These are phyloP conservation scores for Actinostola sp. DNA, from an alignment of 92 coral and sea anemone species.

Conservation along the genomic window DNA sequence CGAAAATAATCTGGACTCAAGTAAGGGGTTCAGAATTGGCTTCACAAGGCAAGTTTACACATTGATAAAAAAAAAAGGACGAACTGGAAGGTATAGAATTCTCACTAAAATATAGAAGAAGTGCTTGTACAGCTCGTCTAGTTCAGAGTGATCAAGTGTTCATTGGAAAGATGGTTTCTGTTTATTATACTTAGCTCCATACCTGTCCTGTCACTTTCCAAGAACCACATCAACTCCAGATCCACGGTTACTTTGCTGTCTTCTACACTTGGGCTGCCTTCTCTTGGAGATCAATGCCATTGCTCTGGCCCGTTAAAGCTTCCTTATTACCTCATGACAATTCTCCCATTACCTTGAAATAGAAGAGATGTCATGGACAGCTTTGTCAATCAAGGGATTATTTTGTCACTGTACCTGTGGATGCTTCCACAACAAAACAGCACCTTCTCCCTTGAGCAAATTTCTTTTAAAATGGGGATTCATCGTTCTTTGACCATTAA, in stretches of 20 bases:
- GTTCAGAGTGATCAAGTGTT: too few relatives aligned
- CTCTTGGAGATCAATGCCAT: constrained; percentile 27
- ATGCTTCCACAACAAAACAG: constrained; percentile 90
- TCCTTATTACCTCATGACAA: constrained; percentile 76
- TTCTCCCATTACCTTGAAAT: constrained; percentile 82
- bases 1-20: constrained; percentile 59
- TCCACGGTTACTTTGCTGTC: constrained; percentile 79
- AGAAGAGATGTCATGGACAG: neutral
- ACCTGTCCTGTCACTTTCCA: constrained; percentile 96
- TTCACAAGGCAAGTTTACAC: constrained; percentile 64
- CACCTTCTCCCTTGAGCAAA: constrained; percentile 91
- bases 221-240: constrained; percentile 93
- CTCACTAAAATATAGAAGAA: too few relatives aligned
- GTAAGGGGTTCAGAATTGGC: constrained; percentile 52
- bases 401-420: constrained; percentile 65
- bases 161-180: too few relatives aligned
- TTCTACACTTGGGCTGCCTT: constrained; percentile 58
- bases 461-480: constrained; percentile 56
- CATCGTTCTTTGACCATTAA: constrained; percentile 72
- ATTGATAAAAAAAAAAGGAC: constrained; percentile 47
- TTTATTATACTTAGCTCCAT: too few relatives aligned
- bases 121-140: too few relatives aligned
- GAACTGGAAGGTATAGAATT: too few relatives aligned
- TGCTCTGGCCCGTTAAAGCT: constrained; percentile 34
- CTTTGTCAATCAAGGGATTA: neutral